Base-by-base conservation (phyloP, 2,888 invertebrate species). In the Gandaritis pyraliata region DNA sequence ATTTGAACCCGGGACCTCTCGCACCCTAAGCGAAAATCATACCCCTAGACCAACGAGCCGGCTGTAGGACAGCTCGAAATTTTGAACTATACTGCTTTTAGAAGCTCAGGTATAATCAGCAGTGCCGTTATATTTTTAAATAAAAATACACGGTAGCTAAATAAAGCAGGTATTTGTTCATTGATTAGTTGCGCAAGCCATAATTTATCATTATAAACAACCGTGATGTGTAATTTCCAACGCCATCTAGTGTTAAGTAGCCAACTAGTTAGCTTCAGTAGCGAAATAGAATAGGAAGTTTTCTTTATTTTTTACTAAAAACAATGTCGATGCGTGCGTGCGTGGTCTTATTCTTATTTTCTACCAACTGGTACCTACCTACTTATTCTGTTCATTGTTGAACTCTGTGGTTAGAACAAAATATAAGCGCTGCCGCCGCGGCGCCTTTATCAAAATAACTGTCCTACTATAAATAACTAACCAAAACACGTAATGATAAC, bases 1-100 rank as follows among this genome's bases (percentile, higher is more conserved):
- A 93, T 91, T 93, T 92, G 92, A 93, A 92, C 93, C 92, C 91
- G 90, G 90, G 91, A 92, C 92, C 92, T 91, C 90, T 92, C 92
- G 91, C 92, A 92, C 92, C 92, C 92, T 86, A 93, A 92, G 92
- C 92, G 92, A 91, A 87, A 92, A 93, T 92, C 91, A 93, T 92
- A 92, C 92, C 92, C 90, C 92, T 92, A 92, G 92, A 92, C 92
- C 92, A 93, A 93, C 91, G 92, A 92, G 92, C 91, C 92, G 68
- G 64, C 49, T 59, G 30, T 2, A 0, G 0, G 0, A 0, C 0
- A 0, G 0, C 0, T 1, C 13, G 53, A 69, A 69, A 66, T 65
- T 45, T 8, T 12, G 30, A 11, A 36, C 0, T 49, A 33, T 11
- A 36, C 12, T 49, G 48, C 7, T 65, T 57, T 30, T 30, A 8